A percentile compares a stretch with the other conserved stretches of the same genome.
These are phyloP conservation scores for Gallinago stenura DNA, from an alignment of 2,797 vertebrate genomes.

Conservation along the genomic window DNA sequence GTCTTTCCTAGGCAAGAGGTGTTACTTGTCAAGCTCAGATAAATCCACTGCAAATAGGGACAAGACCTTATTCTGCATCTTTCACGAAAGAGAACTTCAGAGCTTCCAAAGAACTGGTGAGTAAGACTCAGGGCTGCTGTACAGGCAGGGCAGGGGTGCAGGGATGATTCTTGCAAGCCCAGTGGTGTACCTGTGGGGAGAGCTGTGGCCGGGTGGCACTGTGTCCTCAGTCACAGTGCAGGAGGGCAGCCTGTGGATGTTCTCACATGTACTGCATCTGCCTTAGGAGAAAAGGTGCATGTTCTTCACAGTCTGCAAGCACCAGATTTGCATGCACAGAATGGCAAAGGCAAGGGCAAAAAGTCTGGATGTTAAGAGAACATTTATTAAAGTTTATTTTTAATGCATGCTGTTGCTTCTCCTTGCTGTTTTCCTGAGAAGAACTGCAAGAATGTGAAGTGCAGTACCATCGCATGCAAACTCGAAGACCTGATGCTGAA, in stretches of 20 bases:
- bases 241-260: background rate
- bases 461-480: conserved; percentile 82
- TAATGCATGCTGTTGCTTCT: conserved; percentile 1
- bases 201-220: background rate
- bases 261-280: background rate
- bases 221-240: background rate
- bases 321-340: background rate
- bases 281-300: background rate
- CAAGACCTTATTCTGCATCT: conserved; percentile 67
- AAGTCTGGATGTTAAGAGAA: background rate
- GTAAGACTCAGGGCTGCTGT: conserved; percentile 13
- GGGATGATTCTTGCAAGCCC: background rate
- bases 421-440: conserved; percentile 53
- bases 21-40: conserved; percentile 83
- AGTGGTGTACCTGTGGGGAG: background rate
- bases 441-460: conserved; percentile 86
- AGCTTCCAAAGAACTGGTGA: conserved; percentile 83
- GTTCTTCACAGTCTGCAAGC: background rate
- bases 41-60: conserved; percentile 84
- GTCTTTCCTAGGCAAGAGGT: conserved; percentile 71
- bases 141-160: fast-evolving
- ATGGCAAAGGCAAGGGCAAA: background rate
- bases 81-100: conserved; percentile 86
- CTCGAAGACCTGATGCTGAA: conserved; percentile 82
- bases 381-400: background rate